Conservation (phyloP, 1,140 invertebrate species). For the Aphelinus atriplicis region DNA sequence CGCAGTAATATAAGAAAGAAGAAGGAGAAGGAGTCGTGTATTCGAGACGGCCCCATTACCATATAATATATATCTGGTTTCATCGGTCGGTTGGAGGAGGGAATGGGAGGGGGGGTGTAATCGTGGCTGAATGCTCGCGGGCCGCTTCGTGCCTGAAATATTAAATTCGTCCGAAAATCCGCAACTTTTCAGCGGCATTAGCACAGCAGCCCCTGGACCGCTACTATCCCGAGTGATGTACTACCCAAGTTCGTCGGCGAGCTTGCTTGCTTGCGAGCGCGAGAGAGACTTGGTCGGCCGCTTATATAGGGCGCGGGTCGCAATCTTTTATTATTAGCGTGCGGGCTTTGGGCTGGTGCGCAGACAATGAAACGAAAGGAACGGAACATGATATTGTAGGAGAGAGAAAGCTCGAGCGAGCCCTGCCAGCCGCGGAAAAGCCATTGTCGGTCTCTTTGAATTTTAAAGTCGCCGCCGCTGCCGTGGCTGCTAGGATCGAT, state of each 20-base stretch:
- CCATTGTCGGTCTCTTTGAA: slow-evolving; percentile 69
- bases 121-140: slow-evolving; percentile 32
- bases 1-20: too few species aligned
- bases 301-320: slow-evolving; percentile 56
- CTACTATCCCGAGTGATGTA: slow-evolving; percentile 62
- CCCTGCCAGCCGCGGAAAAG: slow-evolving; percentile 53
- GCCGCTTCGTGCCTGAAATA: slow-evolving; percentile 52
- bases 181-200: slow-evolving; percentile 55
- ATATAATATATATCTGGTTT: slow-evolving; percentile 27
- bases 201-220: too few species aligned
- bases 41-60: neutral
- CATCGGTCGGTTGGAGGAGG: neutral
- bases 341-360: slow-evolving; percentile 56
- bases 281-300: slow-evolving; percentile 21
- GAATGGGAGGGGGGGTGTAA: slow-evolving; percentile 13
- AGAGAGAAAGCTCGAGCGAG: slow-evolving; percentile 23
- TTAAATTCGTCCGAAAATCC: slow-evolving; percentile 62
- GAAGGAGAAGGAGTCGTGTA: neutral
- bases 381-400: slow-evolving; percentile 68
- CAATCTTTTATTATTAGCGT: slow-evolving; percentile 68
- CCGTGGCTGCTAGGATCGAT: slow-evolving; percentile 55
- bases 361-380: slow-evolving; percentile 68
- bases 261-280: slow-evolving; percentile 17
- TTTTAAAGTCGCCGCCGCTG: slow-evolving; percentile 63
- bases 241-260: slow-evolving; percentile 58